Percentiles rank a stretch among this genome's conserved stretches.
phyloP scores from a whole-genome alignment of 2,113 vertebrate species.

The Diadophis punctatus region DNA sequence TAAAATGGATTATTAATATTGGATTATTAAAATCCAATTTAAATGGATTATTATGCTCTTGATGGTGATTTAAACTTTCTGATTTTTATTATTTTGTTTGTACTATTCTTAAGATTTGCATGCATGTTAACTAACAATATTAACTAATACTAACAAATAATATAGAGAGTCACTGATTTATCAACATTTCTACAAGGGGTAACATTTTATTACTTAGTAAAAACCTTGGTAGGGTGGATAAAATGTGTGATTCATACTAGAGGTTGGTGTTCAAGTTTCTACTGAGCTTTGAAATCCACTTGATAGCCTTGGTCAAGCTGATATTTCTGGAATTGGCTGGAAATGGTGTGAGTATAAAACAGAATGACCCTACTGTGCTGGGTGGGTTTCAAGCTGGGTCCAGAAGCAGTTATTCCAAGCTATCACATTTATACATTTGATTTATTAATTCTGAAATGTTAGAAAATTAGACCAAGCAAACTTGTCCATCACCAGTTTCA shows the following conservation, averaged over 20 bases:
- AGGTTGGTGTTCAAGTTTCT: neutral
- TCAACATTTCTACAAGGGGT: neutral
- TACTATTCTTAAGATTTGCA: neutral
- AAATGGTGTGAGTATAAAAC: neutral
- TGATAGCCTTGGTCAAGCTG: neutral
- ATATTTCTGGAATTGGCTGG: neutral
- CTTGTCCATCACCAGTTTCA: neutral
- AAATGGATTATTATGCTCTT: neutral
- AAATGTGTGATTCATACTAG: neutral
- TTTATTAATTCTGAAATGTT: neutral
- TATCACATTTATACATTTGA: neutral
- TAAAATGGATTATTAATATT: neutral
- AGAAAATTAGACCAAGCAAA: neutral
- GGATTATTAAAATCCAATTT: neutral
- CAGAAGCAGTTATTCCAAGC: neutral
- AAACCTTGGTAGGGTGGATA: neutral
- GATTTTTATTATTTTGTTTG: neutral
- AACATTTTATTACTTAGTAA: neutral
- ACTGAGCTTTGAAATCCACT: neutral
- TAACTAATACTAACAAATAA: neutral
- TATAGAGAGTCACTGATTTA: neutral
- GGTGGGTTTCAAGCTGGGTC: neutral
- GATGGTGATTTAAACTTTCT: neutral
- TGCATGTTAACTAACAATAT: neutral
- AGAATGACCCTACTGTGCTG: neutral